Evolutionary conservation across 2,797 vertebrate genomes (phyloP).

Genomic region (Muraenolepis orangiensis): DNA sequence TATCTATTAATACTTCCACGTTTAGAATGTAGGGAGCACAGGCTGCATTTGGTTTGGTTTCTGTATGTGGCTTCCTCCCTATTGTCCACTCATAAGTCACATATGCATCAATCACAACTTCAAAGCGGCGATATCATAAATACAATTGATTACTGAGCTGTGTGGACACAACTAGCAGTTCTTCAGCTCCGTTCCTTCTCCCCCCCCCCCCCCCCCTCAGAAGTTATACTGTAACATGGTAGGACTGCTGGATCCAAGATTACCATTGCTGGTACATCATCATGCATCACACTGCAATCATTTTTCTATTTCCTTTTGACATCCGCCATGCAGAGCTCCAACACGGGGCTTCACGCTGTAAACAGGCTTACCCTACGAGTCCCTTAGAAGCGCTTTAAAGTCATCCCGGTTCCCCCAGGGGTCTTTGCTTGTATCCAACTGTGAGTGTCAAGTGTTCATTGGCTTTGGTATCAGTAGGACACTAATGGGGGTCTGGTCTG

Average conservation of each 20-base stretch:
- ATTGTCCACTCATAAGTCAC: background rate
- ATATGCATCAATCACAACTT: background rate
- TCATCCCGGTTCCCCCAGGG: slow-evolving; percentile 47
- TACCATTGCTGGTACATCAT: background rate
- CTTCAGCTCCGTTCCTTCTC: too few relatives aligned
- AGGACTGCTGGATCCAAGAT: background rate
- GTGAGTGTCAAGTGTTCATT: slow-evolving; percentile 58
- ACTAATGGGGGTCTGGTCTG: slow-evolving; percentile 16
- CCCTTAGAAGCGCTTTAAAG: slow-evolving; percentile 57
- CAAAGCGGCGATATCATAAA: background rate
- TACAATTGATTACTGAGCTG: background rate
- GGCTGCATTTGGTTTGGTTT: background rate
- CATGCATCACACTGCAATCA: background rate
- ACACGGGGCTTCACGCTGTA: background rate
- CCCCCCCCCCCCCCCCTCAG: background rate
- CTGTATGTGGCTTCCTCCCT: background rate
- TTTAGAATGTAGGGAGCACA: background rate
- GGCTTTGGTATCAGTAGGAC: slow-evolving; percentile 56
- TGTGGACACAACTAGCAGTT: too few relatives aligned
- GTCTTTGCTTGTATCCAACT: slow-evolving; percentile 53
- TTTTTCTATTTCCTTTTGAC: background rate
- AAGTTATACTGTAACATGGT: background rate
- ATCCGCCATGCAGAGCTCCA: background rate
- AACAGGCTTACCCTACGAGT: slow-evolving; percentile 36
- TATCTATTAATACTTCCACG: background rate